Percentiles rank a stretch among this genome's conserved stretches.
phyloP scores from a whole-genome alignment of 35 echinoderm and acorn worm species.

The Ptychodera flava region DNA sequence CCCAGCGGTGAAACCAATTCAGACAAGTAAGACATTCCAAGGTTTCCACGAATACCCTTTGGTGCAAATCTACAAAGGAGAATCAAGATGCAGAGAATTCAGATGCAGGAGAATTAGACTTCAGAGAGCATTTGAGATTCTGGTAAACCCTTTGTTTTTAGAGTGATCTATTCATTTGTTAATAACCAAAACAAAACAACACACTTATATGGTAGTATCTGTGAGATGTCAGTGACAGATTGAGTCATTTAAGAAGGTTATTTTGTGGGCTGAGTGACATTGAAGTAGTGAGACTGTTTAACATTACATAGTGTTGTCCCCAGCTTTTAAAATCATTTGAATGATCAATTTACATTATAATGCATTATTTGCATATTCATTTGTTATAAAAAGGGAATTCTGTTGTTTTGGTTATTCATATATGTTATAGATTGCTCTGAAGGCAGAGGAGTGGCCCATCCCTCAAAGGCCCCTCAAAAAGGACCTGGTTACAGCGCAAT shows the following conservation, averaged over 20 bases:
- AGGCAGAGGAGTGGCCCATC: too few species aligned
- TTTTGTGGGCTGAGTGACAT: too few species aligned
- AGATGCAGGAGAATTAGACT: not conserved
- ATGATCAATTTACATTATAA: too few species aligned
- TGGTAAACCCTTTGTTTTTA: not conserved
- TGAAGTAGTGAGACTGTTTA: too few species aligned
- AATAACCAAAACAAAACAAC: not conserved
- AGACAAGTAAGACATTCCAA: constrained; percentile 39
- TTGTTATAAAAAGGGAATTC: too few species aligned
- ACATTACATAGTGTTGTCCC: too few species aligned
- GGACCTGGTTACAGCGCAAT: too few species aligned
- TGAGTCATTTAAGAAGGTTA: not conserved
- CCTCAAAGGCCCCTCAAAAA: too few species aligned
- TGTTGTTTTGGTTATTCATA: too few species aligned
- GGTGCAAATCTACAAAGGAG: constrained; percentile 53
- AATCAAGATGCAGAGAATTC: not conserved
- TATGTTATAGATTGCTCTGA: too few species aligned
- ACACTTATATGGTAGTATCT: not conserved
- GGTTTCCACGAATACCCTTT: constrained; percentile 39
- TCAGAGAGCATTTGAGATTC: not conserved
- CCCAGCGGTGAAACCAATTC: constrained; percentile 51
- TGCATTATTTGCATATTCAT: too few species aligned
- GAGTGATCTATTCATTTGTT: not conserved
- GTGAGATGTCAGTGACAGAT: not conserved
- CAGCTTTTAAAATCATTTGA: too few species aligned